Conservation (phyloP, 2,797 vertebrate species). For the Heteromormyrus szaboi region DNA sequence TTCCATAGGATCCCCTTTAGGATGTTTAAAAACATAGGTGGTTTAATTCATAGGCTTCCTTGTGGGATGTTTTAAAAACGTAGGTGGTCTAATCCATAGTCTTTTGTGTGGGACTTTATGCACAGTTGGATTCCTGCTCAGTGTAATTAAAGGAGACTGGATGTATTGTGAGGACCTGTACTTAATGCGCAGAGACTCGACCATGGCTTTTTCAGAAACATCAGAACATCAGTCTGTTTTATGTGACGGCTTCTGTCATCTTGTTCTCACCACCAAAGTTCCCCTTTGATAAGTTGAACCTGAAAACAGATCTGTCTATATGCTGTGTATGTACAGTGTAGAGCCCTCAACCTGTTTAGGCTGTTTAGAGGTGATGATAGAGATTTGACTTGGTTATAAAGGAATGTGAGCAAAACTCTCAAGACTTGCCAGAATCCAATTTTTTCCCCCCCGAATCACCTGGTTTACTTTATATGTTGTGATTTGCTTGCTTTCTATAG, state of each 20-base stretch:
- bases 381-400: not conserved
- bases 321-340: not conserved
- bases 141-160: not conserved
- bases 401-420: not conserved
- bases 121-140: not conserved
- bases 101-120: not conserved
- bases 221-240: slow-evolving; percentile 38
- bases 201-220: slow-evolving; percentile 31
- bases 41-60: not conserved
- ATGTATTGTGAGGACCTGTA: not conserved
- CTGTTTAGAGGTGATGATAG: not conserved
- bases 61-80: not conserved
- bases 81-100: not conserved
- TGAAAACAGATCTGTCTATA: not conserved
- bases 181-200: not conserved
- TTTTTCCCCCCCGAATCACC: not conserved
- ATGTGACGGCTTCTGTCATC: slow-evolving; percentile 23
- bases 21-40: not conserved
- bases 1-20: too few species aligned
- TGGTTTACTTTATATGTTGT: not conserved
- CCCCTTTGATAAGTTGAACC: not conserved
- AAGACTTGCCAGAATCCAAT: not conserved
- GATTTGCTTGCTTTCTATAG: not conserved
- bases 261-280: slow-evolving; percentile 12
- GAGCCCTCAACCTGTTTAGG: not conserved